These are phyloP conservation scores for Scaptomyza tumidula DNA, from an alignment of 2,888 invertebrate genomes.

Conservation along the genomic window DNA sequence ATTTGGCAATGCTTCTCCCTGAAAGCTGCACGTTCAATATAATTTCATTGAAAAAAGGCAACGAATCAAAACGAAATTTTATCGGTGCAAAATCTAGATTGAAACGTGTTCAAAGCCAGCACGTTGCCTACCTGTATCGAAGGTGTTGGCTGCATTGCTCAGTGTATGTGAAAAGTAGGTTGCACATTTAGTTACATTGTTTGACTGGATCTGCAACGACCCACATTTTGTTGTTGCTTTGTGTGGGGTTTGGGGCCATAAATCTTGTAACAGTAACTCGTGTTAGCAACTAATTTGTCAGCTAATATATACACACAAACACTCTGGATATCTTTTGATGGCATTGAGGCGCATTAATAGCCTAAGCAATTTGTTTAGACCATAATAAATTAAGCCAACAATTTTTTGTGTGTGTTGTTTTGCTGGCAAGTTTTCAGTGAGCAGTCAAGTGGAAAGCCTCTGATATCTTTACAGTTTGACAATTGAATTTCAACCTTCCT, in stretches of 20 bases:
- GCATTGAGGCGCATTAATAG: slow-evolving; percentile 33
- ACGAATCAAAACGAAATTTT: background rate
- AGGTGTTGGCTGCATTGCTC: background rate
- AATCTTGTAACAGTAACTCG: slow-evolving; percentile 49
- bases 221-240: slow-evolving; percentile 40
- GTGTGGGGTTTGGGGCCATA: slow-evolving; percentile 44
- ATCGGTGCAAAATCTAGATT: slow-evolving; percentile 2
- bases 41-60: background rate
- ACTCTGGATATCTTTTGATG: slow-evolving; percentile 15
- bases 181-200: slow-evolving; percentile 74
- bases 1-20: background rate
- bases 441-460: slow-evolving; percentile 73
- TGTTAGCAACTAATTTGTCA: slow-evolving; percentile 68
- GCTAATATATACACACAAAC: slow-evolving; percentile 41
- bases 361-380: slow-evolving; percentile 60
- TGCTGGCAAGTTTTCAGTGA: slow-evolving; percentile 34
- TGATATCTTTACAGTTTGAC: slow-evolving; percentile 74
- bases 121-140: background rate
- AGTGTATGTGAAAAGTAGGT: slow-evolving; percentile 76
- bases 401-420: slow-evolving; percentile 43
- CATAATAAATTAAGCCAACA: slow-evolving; percentile 72
- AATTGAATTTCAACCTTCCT: slow-evolving; percentile 68
- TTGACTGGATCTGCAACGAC: slow-evolving; percentile 35
- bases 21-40: background rate
- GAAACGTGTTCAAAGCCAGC: slow-evolving; percentile 1